A percentile compares a stretch with the other conserved stretches of the same genome.
phyloP scores from a whole-genome alignment of 2,113 vertebrate species.

The Hyperopisus bebe region DNA sequence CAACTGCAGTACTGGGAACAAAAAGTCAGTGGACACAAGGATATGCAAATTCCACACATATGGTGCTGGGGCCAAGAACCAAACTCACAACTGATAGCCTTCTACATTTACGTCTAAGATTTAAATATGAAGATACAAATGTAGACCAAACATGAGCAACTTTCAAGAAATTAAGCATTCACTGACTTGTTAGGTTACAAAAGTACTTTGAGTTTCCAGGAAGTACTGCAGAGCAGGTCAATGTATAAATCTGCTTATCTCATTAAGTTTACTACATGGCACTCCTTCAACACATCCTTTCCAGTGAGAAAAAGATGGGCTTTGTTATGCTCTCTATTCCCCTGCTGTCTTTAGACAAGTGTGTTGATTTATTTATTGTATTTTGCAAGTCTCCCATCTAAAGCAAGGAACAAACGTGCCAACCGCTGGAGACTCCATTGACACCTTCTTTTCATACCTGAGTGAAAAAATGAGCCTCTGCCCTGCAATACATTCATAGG shows the following conservation, averaged over 20 bases:
- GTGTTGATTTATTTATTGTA: conserved; percentile 78
- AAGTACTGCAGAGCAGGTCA: neutral
- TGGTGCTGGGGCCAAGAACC: neutral
- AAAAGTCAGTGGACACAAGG: neutral
- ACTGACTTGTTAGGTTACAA: neutral
- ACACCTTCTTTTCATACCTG: conserved; percentile 73
- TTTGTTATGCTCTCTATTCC: conserved; percentile 26
- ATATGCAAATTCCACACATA: neutral
- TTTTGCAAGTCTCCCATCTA: conserved; percentile 61
- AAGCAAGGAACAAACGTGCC: conserved; percentile 69
- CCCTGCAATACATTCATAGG: conserved; percentile 80
- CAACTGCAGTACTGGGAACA: neutral
- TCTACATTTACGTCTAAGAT: neutral
- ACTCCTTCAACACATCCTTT: conserved; percentile 12
- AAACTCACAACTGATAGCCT: neutral
- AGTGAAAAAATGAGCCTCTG: conserved; percentile 58
- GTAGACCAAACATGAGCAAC: neutral
- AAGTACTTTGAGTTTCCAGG: neutral
- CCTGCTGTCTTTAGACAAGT: conserved; percentile 31
- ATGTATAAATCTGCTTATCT: conserved; percentile 30
- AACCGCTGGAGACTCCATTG: conserved; percentile 72
- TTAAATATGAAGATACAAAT: neutral
- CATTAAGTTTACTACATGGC: conserved; percentile 36
- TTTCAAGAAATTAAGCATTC: neutral
- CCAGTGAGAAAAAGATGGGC: conserved; percentile 17